Percentiles rank a stretch among this genome's conserved stretches.
These are phyloP conservation scores for Cataglyphis livida DNA, from an alignment of 2,888 invertebrate species.

Conservation along the genomic window DNA sequence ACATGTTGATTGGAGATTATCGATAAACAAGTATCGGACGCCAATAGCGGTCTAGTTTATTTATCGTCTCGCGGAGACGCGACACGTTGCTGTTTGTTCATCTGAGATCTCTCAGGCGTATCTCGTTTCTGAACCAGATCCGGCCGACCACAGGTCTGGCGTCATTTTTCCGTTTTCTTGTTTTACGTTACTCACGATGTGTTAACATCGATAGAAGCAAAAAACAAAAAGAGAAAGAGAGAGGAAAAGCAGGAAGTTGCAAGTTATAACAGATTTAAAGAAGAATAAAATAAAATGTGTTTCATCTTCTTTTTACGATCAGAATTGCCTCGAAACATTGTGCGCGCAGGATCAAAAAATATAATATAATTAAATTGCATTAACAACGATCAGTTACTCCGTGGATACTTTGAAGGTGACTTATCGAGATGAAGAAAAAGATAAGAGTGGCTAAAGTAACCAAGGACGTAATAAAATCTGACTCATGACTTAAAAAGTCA, in stretches of 20 bases:
- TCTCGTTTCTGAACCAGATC: constrained; percentile 83
- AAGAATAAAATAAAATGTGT: background rate
- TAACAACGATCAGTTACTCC: constrained; percentile 11
- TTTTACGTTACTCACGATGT: constrained; percentile 72
- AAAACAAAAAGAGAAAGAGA: constrained; percentile 50
- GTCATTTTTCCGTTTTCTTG: constrained; percentile 83
- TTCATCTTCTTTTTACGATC: background rate
- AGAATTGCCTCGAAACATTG: background rate
- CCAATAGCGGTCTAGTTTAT: constrained; percentile 64
- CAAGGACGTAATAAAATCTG: constrained; percentile 20
- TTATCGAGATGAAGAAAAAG: constrained; percentile 63
- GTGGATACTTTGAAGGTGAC: constrained; percentile 66
- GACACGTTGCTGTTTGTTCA: constrained; percentile 78
- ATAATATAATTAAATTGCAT: constrained; percentile 11
- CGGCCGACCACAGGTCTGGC: constrained; percentile 83
- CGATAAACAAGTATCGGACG: constrained; percentile 51
- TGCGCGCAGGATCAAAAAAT: background rate
- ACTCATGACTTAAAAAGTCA: constrained; percentile 1
- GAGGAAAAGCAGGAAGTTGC: constrained; percentile 29
- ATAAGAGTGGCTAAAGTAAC: constrained; percentile 21
- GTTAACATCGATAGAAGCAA: constrained; percentile 71
- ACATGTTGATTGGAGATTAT: constrained; percentile 31
- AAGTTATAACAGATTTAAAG: constrained; percentile 1
- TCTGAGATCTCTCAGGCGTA: constrained; percentile 84
- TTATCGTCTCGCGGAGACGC: constrained; percentile 67